These are phyloP conservation scores for Silurus meridionalis DNA, from an alignment of 2,113 vertebrate genomes.

Conservation along the genomic window DNA sequence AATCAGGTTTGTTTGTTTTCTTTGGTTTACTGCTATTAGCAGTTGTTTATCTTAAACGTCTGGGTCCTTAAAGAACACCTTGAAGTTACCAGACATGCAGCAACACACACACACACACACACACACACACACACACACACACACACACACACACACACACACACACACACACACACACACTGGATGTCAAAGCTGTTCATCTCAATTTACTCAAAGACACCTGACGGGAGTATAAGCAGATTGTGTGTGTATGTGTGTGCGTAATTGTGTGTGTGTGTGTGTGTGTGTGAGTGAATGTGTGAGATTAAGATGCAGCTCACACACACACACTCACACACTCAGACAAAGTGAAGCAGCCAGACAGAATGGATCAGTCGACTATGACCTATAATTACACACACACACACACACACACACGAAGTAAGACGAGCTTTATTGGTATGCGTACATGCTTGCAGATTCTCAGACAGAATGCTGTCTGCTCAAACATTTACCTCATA, in stretches of 20 bases:
- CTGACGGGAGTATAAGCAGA: neutral
- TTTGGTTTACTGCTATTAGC: neutral
- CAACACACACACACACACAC: neutral
- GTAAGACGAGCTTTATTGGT: conserved; percentile 16
- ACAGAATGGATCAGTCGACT: conserved; percentile 14
- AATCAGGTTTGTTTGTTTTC: neutral
- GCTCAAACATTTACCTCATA: neutral
- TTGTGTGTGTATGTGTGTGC: neutral
- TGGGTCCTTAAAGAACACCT: neutral
- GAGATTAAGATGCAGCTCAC: conserved; percentile 27
- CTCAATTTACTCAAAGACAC: conserved; percentile 16
- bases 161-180: neutral
- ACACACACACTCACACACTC: conserved; percentile 1
- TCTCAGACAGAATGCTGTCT: conserved; percentile 39
- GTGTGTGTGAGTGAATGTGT: neutral
- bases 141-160: neutral
- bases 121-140: neutral
- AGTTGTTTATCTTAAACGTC: neutral
- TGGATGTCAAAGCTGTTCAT: neutral
- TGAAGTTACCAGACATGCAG: neutral
- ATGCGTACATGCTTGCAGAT: neutral
- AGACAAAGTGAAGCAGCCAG: neutral
- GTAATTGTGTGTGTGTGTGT: neutral
- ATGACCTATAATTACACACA: neutral
- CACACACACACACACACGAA: conserved; percentile 10